Conservation (phyloP, 1,140 invertebrate species). For the Formica selysi region DNA sequence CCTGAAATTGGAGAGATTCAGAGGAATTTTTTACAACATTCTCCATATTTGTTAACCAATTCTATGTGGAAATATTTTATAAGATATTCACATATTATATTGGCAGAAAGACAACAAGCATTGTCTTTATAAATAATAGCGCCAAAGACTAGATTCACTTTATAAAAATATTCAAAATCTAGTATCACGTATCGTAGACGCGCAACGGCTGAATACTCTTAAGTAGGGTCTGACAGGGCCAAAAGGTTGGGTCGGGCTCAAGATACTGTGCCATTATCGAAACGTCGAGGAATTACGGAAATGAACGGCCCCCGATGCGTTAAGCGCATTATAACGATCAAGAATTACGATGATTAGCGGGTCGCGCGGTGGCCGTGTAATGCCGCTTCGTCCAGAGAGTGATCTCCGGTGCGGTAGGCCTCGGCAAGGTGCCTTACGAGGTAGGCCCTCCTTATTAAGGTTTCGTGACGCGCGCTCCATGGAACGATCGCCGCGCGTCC, state of each 20-base stretch:
- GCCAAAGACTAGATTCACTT: conserved; percentile 35
- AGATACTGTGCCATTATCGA: conserved; percentile 53
- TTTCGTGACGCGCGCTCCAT: conserved; percentile 21
- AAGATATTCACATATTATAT: background rate
- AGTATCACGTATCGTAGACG: background rate
- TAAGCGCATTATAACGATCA: conserved; percentile 62
- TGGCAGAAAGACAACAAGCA: background rate
- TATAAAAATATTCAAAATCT: background rate
- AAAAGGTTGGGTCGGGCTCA: background rate
- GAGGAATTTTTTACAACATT: background rate
- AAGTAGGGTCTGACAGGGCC: conserved; percentile 24
- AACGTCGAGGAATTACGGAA: conserved; percentile 62
- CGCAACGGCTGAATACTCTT: background rate
- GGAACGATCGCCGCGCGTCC: conserved; percentile 41
- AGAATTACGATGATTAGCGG: conserved; percentile 50
- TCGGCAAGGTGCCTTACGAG: conserved; percentile 20
- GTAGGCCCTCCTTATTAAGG: conserved; percentile 56
- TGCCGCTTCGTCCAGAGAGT: conserved; percentile 1
- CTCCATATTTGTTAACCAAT: background rate
- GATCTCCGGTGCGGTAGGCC: background rate
- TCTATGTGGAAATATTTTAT: background rate
- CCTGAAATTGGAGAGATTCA: background rate
- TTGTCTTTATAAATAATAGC: conserved; percentile 2
- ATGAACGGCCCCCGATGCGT: conserved; percentile 47
- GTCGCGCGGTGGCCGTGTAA: conserved; percentile 26